phyloP scores from a whole-genome alignment of 2,797 vertebrate species.

The Agapornis canus region DNA sequence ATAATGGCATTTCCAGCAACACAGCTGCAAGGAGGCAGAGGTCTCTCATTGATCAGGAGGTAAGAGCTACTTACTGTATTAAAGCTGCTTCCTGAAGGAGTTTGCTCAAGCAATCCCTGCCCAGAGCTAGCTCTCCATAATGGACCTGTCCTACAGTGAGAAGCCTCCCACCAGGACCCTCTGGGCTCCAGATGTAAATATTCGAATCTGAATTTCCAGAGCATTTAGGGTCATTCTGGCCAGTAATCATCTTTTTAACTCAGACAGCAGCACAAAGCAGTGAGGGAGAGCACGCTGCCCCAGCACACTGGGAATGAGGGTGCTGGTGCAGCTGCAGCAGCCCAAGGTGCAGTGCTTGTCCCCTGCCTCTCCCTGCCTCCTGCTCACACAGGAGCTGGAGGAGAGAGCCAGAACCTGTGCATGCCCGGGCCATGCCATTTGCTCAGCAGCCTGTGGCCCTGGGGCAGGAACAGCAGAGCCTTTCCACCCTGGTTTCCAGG shows the following conservation, averaged over 20 bases:
- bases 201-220: background rate
- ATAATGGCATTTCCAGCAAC: background rate
- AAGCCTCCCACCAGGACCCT: background rate
- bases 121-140: background rate
- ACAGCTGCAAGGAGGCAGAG: background rate
- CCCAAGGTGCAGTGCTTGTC: fast-evolving
- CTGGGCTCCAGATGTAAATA: background rate
- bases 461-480: background rate
- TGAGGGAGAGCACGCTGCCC: fast-evolving
- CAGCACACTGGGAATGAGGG: fast-evolving
- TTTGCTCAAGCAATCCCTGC: fast-evolving
- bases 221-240: background rate
- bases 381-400: background rate
- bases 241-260: background rate
- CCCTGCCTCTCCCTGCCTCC: background rate
- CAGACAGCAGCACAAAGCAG: background rate
- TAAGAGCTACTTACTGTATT: background rate
- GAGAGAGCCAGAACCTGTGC: background rate
- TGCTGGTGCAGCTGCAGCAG: background rate
- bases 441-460: background rate
- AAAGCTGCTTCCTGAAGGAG: background rate
- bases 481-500: background rate
- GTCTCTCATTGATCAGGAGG: background rate
- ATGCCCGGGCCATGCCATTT: background rate
- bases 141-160: fast-evolving